phyloP scores from a whole-genome alignment of 2,113 vertebrate genomes.

The Notothenia rossii region DNA sequence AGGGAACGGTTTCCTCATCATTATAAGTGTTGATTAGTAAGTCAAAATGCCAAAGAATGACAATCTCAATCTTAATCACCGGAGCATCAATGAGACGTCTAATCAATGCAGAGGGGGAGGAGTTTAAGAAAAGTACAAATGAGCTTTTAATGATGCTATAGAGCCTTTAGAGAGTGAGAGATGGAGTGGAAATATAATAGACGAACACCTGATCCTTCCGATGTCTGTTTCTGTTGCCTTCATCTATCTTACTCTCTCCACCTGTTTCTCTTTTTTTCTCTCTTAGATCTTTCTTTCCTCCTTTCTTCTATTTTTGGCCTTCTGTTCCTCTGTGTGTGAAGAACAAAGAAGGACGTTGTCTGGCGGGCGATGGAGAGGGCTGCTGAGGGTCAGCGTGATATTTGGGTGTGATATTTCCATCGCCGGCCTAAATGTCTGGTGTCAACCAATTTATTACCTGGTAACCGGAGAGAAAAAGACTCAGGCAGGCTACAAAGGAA shows the following conservation, averaged over 20 bases:
- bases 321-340: constrained; percentile 42
- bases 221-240: constrained; percentile 16
- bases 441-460: constrained; percentile 60
- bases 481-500: constrained; percentile 12
- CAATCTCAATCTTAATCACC: constrained; percentile 42
- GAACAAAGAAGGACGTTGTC: constrained; percentile 58
- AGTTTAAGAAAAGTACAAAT: constrained; percentile 54
- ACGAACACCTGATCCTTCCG: constrained; percentile 26
- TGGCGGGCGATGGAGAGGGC: constrained; percentile 23
- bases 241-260: neutral
- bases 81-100: constrained; percentile 35
- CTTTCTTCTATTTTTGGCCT: neutral
- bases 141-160: constrained; percentile 67
- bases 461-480: constrained; percentile 12
- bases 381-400: constrained; percentile 62
- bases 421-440: constrained; percentile 54
- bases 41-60: constrained; percentile 30
- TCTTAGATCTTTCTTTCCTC: neutral
- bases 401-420: constrained; percentile 71
- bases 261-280: constrained; percentile 8
- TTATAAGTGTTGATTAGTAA: neutral
- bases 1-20: neutral
- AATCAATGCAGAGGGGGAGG: constrained; percentile 44
- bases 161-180: constrained; percentile 12
- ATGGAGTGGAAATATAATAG: constrained; percentile 21